Conservation (phyloP, 1,140 invertebrate genomes). For the Euwallacea fornicatus region DNA sequence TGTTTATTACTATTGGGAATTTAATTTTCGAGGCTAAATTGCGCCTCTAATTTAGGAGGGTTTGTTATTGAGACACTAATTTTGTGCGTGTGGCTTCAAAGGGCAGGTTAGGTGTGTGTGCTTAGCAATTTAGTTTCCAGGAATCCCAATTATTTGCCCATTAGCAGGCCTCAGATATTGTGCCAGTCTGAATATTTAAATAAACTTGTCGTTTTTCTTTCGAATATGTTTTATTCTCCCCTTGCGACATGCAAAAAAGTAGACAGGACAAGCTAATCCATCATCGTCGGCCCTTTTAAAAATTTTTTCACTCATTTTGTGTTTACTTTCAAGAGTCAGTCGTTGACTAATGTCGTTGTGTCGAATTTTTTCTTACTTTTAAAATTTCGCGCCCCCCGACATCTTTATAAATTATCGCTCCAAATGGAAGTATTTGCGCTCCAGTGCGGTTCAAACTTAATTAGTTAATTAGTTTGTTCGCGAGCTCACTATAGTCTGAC, state of each 20-base stretch:
- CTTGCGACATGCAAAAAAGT: background rate
- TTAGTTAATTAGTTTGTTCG: too few species aligned
- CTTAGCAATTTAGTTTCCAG: slow-evolving; percentile 1
- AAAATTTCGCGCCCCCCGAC: background rate
- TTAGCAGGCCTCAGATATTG: too few species aligned
- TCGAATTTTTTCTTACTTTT: background rate
- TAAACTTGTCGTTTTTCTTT: too few species aligned
- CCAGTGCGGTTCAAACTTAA: too few species aligned
- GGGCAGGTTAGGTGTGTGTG: background rate
- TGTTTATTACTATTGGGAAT: slow-evolving; percentile 14
- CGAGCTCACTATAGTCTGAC: too few species aligned
- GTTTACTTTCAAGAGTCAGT: background rate
- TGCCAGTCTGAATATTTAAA: too few species aligned
- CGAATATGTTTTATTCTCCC: too few species aligned
- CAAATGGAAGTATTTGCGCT: too few species aligned
- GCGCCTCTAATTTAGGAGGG: slow-evolving; percentile 8
- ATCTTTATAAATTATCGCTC: slow-evolving; percentile 1
- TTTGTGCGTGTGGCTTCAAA: slow-evolving; percentile 5
- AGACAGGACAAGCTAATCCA: background rate
- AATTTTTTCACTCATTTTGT: background rate
- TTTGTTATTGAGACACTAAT: slow-evolving; percentile 16
- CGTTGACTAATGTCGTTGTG: background rate
- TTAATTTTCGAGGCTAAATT: slow-evolving; percentile 14
- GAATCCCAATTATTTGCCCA: background rate
- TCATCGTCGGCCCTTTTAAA: background rate